Evolutionary conservation across 2,888 invertebrate genomes (phyloP), one percentile per base, ranked within the genome.

Genomic region (Ophion ventricosus): DNA sequence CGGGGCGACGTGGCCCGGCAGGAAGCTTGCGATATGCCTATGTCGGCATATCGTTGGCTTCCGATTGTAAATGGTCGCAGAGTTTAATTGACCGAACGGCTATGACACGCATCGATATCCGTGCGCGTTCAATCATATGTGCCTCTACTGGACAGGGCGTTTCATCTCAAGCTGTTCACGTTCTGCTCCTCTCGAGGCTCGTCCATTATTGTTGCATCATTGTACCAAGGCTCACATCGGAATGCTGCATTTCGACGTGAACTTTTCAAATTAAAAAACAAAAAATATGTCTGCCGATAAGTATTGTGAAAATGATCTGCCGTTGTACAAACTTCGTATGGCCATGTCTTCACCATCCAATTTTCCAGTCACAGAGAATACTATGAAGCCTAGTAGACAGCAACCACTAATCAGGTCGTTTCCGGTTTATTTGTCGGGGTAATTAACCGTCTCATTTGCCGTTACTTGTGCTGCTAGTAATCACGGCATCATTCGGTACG

Each of bases 361-460:
- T 84, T 84, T 80, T 57, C 69, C 49, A 56, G 75, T 23, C 23
- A 17, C 17, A 17, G 73, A 81, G 82, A 90, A 89, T 89, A 89
- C 86, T 89, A 86, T 86, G 85, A 86, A 88, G 87, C 86, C 86
- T 84, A 87, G 83, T 87, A 89, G 89, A 90, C 90, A 90, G 89
- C 88, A 88, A 90, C 90, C 87, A 87, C 89, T 92, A 92, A 92
- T 92, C 92, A 91, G 91, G 88, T 90, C 89, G 90, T 91, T 92
- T 92, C 92, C 91, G 92, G 92, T 93, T 91, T 91, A 93, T 92
- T 92, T 92, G 92, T 91, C 88, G 80, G 85, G 89, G 90, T 92
- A 93, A 93, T 93, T 92, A 92, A 91, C 90, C 91, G 90, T 91
- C 90, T 90, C 89, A 90, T 90, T 92, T 88, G 87, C 89, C 88